A percentile compares a stretch with the other conserved stretches of the same genome.
Conservation (phyloP, 2,113 vertebrate species). For the Zapornia atra region DNA sequence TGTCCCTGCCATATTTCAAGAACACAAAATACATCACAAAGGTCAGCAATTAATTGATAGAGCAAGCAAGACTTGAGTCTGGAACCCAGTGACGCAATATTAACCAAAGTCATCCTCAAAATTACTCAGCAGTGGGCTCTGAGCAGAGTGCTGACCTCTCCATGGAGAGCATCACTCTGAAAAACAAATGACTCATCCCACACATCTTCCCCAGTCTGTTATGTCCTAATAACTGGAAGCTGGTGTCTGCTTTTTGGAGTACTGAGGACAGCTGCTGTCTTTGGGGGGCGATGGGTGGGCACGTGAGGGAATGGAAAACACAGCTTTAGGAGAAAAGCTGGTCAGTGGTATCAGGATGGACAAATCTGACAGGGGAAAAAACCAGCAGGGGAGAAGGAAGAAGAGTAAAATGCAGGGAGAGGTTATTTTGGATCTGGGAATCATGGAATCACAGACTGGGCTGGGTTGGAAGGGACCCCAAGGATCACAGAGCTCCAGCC, state of each 20-base stretch:
- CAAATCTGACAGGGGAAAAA: not conserved
- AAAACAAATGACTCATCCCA: slow-evolving; percentile 49
- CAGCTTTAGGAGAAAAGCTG: not conserved
- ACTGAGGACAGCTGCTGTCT: not conserved
- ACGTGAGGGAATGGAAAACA: not conserved
- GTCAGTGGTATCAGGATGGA: not conserved
- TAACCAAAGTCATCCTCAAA: not conserved
- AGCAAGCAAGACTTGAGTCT: not conserved
- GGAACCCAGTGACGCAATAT: not conserved
- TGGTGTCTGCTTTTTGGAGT: not conserved
- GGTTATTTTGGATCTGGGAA: not conserved
- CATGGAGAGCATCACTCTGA: not conserved
- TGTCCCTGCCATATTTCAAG: slow-evolving; percentile 36
- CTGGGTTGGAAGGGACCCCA: no score
- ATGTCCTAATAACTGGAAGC: not conserved
- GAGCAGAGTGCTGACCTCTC: not conserved
- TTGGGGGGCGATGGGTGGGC: not conserved
- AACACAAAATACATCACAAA: slow-evolving; percentile 35
- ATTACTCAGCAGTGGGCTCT: slow-evolving; percentile 13
- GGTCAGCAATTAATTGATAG: slow-evolving; percentile 43
- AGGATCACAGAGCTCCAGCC: no score
- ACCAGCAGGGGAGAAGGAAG: rapidly evolving
- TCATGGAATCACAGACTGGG: no score
- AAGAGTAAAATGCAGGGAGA: not conserved
- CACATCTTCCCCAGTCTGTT: not conserved